Percentiles rank a stretch among this genome's conserved stretches.
These are phyloP conservation scores for Canis aureus DNA, from an alignment of 2,113 vertebrate species.

Conservation along the genomic window DNA sequence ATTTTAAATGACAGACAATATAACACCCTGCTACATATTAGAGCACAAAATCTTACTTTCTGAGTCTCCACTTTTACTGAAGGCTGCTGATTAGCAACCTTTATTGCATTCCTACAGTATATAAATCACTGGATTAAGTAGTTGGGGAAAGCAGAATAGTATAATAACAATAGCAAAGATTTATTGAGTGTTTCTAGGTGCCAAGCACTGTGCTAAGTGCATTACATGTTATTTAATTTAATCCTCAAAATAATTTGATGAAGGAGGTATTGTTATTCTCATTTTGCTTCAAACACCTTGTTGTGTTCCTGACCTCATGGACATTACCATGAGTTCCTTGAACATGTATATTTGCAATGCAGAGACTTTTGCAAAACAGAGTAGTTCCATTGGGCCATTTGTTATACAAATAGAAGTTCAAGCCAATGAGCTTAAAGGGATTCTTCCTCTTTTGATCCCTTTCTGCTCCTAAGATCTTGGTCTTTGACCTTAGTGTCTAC, in stretches of 20 bases:
- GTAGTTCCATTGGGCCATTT: not conserved
- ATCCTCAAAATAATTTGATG: constrained; percentile 52
- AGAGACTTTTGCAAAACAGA: not conserved
- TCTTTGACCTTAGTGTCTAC: not conserved
- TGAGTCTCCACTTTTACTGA: constrained; percentile 54
- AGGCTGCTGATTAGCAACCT: constrained; percentile 57
- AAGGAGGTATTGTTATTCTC: constrained; percentile 42
- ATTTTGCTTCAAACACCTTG: constrained; percentile 26
- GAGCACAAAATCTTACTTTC: constrained; percentile 58
- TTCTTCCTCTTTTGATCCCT: not conserved
- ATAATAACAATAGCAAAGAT: constrained; percentile 70
- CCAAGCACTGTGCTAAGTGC: constrained; percentile 63
- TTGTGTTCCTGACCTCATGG: not conserved
- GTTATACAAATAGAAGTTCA: not conserved
- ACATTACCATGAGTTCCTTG: not conserved
- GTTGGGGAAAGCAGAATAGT: constrained; percentile 66
- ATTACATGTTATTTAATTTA: constrained; percentile 58
- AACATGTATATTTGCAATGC: not conserved
- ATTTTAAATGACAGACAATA: constrained; percentile 48
- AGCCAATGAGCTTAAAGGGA: not conserved
- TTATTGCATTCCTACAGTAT: constrained; percentile 73
- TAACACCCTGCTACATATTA: constrained; percentile 12
- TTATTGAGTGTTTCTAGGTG: constrained; percentile 74
- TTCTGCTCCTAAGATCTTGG: not conserved
- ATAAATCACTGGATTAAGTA: constrained; percentile 69